phyloP scores from a whole-genome alignment of 2,113 vertebrate species.

The Cygnus buccinator region DNA sequence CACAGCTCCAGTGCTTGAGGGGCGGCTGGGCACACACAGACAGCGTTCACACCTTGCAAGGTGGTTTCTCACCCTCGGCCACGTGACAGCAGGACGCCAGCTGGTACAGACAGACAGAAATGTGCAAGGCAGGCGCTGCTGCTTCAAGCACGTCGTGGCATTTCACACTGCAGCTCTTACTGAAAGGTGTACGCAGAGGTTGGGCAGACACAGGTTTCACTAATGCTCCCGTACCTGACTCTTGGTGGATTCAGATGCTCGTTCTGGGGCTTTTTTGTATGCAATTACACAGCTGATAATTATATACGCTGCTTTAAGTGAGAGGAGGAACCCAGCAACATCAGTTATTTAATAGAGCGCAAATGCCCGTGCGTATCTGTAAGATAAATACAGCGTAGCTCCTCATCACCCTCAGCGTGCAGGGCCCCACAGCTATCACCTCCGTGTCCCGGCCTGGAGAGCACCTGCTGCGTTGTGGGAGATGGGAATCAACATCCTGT shows the following conservation, averaged over 20 bases:
- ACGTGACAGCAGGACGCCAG: neutral
- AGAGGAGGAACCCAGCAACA: neutral
- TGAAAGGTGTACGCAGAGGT: neutral
- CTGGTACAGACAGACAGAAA: neutral
- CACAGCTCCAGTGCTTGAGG: neutral
- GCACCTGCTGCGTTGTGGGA: fast-evolving
- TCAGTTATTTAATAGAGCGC: neutral
- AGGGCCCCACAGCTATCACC: fast-evolving
- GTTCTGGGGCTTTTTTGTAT: neutral
- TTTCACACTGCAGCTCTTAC: fast-evolving
- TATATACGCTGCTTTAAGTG: fast-evolving
- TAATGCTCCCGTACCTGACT: neutral
- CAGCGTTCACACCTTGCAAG: neutral
- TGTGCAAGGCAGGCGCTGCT: fast-evolving
- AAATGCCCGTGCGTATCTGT: neutral
- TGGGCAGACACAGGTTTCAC: neutral
- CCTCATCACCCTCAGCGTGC: neutral
- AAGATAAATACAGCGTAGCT: neutral
- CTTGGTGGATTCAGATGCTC: fast-evolving
- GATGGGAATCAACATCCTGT: neutral
- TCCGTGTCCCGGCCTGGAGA: neutral
- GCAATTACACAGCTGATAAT: neutral
- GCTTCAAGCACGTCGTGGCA: fast-evolving
- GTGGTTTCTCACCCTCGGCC: neutral
- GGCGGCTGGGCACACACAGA: neutral